Percentiles rank a stretch among this genome's conserved stretches.
These are phyloP conservation scores for Tribolium madens DNA, from an alignment of 1,140 invertebrate genomes.

Conservation along the genomic window DNA sequence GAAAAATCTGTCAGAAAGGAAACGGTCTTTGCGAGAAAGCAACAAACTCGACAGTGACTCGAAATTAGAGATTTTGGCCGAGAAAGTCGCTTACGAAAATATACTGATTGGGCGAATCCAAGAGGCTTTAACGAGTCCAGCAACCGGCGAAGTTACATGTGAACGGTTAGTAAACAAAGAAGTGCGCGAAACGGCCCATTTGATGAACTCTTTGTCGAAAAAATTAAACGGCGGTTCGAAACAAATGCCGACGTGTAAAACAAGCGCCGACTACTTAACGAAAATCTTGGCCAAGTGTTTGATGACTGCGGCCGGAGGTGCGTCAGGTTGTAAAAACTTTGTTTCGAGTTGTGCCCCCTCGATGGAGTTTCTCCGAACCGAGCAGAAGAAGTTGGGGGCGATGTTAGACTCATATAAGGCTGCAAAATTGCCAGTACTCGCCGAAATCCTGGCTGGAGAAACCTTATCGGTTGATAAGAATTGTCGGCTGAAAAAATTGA, in stretches of 20 bases:
- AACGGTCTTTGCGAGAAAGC: constrained; percentile 71
- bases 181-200: constrained; percentile 79
- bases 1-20: constrained; percentile 73
- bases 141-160: constrained; percentile 69
- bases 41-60: constrained; percentile 75
- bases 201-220: constrained; percentile 76
- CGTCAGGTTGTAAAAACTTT: constrained; percentile 59
- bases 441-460: constrained; percentile 74
- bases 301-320: constrained; percentile 54
- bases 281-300: constrained; percentile 71
- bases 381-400: constrained; percentile 73
- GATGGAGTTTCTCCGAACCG: constrained; percentile 71
- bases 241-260: constrained; percentile 62
- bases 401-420: constrained; percentile 75
- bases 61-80: constrained; percentile 77
- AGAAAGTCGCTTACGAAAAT: constrained; percentile 82
- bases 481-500: constrained; percentile 61
- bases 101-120: constrained; percentile 70
- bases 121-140: constrained; percentile 63
- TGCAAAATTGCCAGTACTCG: constrained; percentile 76
- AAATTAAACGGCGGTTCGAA: constrained; percentile 73
- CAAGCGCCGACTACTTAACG: constrained; percentile 74
- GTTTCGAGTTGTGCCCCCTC: constrained; percentile 62
- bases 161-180: constrained; percentile 71
- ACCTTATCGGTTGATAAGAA: constrained; percentile 68